Evolutionary conservation across 2,113 vertebrate species (phyloP).

Genomic region (Kobus ellipsiprymnus): DNA sequence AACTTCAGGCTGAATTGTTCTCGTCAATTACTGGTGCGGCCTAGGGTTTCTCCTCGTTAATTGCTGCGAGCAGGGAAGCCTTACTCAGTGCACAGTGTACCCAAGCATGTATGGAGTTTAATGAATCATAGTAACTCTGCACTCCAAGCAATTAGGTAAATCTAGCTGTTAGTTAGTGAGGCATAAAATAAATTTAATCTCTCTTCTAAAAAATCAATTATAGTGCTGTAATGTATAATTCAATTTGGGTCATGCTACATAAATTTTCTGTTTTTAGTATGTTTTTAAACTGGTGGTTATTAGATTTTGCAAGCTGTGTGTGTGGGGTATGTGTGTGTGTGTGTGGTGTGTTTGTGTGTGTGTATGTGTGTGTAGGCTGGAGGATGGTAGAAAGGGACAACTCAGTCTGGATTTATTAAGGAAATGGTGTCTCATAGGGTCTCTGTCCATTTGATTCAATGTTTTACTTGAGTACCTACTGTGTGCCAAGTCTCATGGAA

Average conservation of each 20-base stretch:
- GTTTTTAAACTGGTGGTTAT: conserved; percentile 76
- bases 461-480: neutral
- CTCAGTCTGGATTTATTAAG: neutral
- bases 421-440: neutral
- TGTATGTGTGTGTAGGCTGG: neutral
- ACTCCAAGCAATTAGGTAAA: conserved; percentile 89
- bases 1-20: conserved; percentile 76
- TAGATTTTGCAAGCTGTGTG: conserved; percentile 62
- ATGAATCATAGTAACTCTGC: conserved; percentile 85
- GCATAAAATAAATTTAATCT: conserved; percentile 89
- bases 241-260: conserved; percentile 87
- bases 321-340: neutral
- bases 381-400: neutral
- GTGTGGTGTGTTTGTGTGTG: neutral
- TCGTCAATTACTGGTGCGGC: conserved; percentile 72
- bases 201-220: conserved; percentile 88
- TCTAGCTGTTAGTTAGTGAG: conserved; percentile 86
- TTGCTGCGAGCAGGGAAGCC: conserved; percentile 80
- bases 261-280: conserved; percentile 83
- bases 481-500: neutral
- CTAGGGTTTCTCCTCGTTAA: conserved; percentile 79
- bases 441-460: neutral
- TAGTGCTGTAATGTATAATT: conserved; percentile 87
- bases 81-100: conserved; percentile 82
- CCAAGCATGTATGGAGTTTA: conserved; percentile 82